Base-by-base conservation (phyloP, 2,888 invertebrate genomes). In the Bembecia ichneumoniformis region DNA sequence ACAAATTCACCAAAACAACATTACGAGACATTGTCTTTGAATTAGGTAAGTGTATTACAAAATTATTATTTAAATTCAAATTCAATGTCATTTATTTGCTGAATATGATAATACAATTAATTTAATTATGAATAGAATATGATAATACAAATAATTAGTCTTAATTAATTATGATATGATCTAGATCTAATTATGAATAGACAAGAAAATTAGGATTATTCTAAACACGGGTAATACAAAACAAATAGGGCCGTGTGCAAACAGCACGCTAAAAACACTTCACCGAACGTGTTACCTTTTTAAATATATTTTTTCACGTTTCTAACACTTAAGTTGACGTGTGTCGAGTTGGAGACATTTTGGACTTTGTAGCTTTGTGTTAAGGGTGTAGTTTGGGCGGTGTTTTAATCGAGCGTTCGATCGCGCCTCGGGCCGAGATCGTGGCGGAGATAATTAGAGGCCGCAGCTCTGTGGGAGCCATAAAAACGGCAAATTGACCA, bases 401-500 rank as follows among this genome's bases (percentile, higher is more conserved):
- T 50, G 49, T 17, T n/a, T 14, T 17, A 16, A 15, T 35, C n/a
- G n/a, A 53, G 55, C 61, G 57, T 56, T 66, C 60, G 68, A 60
- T 68, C 66, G 62, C 65, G 82, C 83, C 81, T 73, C 75, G 68
- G 78, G 86, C 77, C 64, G 68, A 74, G 84, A 82, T 84, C 86
- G 84, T 83, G 84, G 79, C 70, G 57, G 75, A 81, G 79, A 86
- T 87, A 86, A 87, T 87, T 86, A 87, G 82, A 87, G 82, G 76
- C 79, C 82, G 82, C 79, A 74, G 82, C 83, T 73, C 77, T 80
- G 82, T 83, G 83, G 84, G 80, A 82, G 86, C 86, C 82, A 87
- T 87, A 86, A 87, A 87, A 87, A 87, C 86, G 76, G 86, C 86
- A 86, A 87, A 87, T 86, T 87, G 86, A 86, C 87, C 87, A 87